Conservation (phyloP, 1,140 invertebrate species). For the Zaprionus davidi region DNA sequence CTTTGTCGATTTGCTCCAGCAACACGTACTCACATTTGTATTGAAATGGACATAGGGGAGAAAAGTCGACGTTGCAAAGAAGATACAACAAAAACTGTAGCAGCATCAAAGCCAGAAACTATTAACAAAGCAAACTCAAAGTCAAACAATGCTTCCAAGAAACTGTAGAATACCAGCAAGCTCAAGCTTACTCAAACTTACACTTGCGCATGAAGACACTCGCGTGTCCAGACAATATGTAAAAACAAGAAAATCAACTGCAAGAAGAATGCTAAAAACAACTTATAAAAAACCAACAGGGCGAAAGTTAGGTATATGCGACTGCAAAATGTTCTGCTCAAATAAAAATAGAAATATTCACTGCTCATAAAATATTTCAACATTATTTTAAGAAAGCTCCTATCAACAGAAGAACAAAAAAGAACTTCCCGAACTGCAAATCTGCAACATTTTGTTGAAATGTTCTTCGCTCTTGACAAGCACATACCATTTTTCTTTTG, state of each 20-base stretch:
- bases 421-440: slow-evolving; percentile 1
- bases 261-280: background rate
- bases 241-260: background rate
- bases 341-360: no score
- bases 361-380: no score
- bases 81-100: background rate
- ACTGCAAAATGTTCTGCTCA: background rate
- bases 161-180: slow-evolving; percentile 9
- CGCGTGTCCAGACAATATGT: background rate
- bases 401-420: background rate
- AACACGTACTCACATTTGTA: slow-evolving; percentile 47
- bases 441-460: slow-evolving; percentile 29
- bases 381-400: no score
- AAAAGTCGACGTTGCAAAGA: background rate
- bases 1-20: slow-evolving; percentile 27
- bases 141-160: slow-evolving; percentile 11
- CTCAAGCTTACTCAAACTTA: background rate
- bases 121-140: slow-evolving; percentile 36
- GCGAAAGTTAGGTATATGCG: background rate
- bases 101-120: slow-evolving; percentile 17
- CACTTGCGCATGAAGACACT: background rate
- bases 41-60: slow-evolving; percentile 32
- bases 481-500: slow-evolving; percentile 35
- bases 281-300: background rate
- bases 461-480: slow-evolving; percentile 4